Conservation (phyloP, 2,113 vertebrate species). For the Cinclus cinclus region DNA sequence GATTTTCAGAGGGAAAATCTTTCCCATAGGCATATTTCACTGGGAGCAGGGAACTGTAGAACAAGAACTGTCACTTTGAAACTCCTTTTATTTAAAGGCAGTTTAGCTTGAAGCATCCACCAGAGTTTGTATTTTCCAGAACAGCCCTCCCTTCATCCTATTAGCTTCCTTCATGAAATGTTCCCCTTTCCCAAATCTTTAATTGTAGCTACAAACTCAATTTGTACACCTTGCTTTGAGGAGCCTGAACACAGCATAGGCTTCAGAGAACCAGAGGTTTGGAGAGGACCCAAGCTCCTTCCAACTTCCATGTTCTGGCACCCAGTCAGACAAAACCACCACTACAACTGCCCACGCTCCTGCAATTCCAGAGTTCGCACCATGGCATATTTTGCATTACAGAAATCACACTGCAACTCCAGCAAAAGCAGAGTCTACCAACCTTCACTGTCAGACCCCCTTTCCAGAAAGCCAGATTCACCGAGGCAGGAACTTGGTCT, state of each 20-base stretch:
- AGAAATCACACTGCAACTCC: background rate
- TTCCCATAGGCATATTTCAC: background rate
- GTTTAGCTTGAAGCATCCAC: background rate
- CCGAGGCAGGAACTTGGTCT: background rate
- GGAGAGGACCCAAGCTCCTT: background rate
- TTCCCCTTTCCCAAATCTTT: background rate
- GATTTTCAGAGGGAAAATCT: background rate
- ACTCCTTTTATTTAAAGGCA: background rate
- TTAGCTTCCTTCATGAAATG: background rate
- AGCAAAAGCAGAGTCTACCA: background rate
- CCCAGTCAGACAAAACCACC: background rate
- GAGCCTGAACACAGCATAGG: background rate
- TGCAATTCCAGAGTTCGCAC: background rate
- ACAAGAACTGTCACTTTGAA: background rate
- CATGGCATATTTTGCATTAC: background rate
- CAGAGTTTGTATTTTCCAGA: background rate
- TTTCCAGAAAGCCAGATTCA: background rate
- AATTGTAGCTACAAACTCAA: background rate
- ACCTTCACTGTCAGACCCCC: background rate
- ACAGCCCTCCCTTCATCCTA: background rate
- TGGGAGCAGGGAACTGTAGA: background rate
- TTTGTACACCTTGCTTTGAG: background rate
- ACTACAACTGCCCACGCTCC: background rate
- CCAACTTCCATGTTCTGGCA: background rate
- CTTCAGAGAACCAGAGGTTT: background rate